Base-by-base conservation (phyloP, 2,888 invertebrate genomes). In the Pediacus dermestoides region DNA sequence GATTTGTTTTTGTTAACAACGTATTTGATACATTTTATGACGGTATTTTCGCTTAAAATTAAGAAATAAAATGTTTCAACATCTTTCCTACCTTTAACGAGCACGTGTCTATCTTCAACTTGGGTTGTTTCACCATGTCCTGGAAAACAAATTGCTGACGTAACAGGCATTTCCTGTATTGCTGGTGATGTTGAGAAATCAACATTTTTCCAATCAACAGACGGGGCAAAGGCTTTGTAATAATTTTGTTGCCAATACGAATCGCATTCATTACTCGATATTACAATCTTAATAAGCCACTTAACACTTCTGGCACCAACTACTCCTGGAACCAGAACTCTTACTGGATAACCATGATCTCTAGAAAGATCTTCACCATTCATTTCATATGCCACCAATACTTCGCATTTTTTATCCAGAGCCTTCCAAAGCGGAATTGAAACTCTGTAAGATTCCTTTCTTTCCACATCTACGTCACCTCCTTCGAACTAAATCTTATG, bases 161-260 rank as follows among this genome's bases (percentile, higher is more conserved):
- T 90, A 0, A 99, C 91, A 1, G 97, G 96, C 67, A 94, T 77
- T 56, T 93, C 88, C 73, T 94, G 93, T 38, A 97, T 90, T 0
- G 97, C 87, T n/a, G 89, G 88, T 0, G 91, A 80, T 56, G 78
- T 77, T 1, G 75, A 73, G 66, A 90, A 95, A 70, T 95, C 89
- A 0, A 89, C 91, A 3, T 80, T 89, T 61, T 91, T 85, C 88
- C 91, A 92, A 52, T 90, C 87, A 1, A 78, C 76, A 44, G 81
- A 83, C 0, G 93, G 85, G 50, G 85, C 86, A 70, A 93, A 92
- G 1, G 83, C 80, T 67, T 96, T 93, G 69, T 99, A 99, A 72
- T 99, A 97, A 39, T 87, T 85, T 66, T 86, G 88, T 69, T 99
- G 99, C 92, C 95, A 99, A 67, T 95, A 95, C 0, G 91, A 90